phyloP scores from a whole-genome alignment of 2,888 invertebrate genomes.

The Hedychridium roseum region DNA sequence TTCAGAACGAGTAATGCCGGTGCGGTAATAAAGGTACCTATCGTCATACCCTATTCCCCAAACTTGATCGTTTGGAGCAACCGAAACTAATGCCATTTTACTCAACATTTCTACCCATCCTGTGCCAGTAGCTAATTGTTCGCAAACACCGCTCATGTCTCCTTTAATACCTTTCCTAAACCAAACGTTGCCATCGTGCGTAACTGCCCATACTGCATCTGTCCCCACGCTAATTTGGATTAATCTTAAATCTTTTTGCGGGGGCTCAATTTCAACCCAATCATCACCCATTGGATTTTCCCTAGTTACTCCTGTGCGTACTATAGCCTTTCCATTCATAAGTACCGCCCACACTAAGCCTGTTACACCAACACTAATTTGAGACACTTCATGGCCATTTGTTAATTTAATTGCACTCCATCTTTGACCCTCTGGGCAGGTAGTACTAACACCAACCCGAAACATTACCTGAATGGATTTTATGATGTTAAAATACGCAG shows the following conservation, averaged over 20 bases:
- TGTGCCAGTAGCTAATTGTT: conserved; percentile 79
- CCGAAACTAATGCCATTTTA: conserved; percentile 82
- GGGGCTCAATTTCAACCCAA: conserved; percentile 85
- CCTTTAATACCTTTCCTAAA: conserved; percentile 80
- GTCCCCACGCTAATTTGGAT: conserved; percentile 83
- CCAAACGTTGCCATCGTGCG: conserved; percentile 86
- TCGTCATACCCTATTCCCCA: conserved; percentile 82
- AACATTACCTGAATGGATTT: conserved; percentile 85
- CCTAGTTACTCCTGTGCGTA: conserved; percentile 84
- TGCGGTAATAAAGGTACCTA: conserved; percentile 81
- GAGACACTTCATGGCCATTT: conserved; percentile 82
- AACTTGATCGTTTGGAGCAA: conserved; percentile 84
- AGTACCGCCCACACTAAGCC: conserved; percentile 89
- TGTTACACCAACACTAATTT: conserved; percentile 85
- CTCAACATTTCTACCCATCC: conserved; percentile 93
- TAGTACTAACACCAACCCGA: conserved; percentile 80
- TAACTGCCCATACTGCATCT: conserved; percentile 79
- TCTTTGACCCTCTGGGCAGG: conserved; percentile 85
- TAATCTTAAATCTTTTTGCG: conserved; percentile 75
- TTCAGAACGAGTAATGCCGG: conserved; percentile 77
- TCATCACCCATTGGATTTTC: conserved; percentile 76
- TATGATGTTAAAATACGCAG: too few species aligned
- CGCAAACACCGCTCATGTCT: conserved; percentile 77
- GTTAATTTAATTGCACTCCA: conserved; percentile 84
- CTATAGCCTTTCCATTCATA: conserved; percentile 83